Base-by-base conservation (phyloP, 2,888 invertebrate genomes). In the Ecdyonurus torrentis region DNA sequence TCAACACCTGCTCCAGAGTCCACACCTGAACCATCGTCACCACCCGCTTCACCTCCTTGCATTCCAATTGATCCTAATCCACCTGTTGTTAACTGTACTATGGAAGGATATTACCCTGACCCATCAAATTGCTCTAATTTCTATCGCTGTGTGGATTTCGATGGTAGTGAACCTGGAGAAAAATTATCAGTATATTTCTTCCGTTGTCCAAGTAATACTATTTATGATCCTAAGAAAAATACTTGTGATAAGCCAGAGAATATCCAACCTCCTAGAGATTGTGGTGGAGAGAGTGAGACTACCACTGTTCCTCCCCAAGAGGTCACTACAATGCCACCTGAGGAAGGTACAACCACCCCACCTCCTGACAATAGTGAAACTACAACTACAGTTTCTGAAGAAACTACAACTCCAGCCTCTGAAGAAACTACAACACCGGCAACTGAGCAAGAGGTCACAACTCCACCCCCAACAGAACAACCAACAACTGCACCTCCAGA, bases 91-190 rank as follows among this genome's bases (percentile, higher is more conserved):
- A 71, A 75, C 25, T 87, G 87, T 70, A 75, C 73, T n/a, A 72
- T 75, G 66, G 85, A 86, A 71, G 90, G 90, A 60, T 90, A 87
- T 72, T 80, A 84, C 70, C 81, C 83, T 18, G 83, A 89, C 73
- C 76, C 79, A 52, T 75, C 75, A 58, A 80, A 89, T 70, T 90
- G 89, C 70, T 82, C 78, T 65, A 86, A 84, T 71, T 90, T 89
- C 75, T 87, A 87, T 71, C 80, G 89, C 67, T 90, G 90, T 73
- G 87, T 88, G 20, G 78, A 80, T 68, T 81, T 81, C 70, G 79
- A 80, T 69, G 78, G 78, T 7, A 10, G 15, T 37, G 75, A 78
- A 66, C 69, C 72, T 64, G 80, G 79, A 1, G 70, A 78, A 70
- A 70, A 73, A 65, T 85, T 81, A 70, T 83, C 83, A 61, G 77